A percentile compares a stretch with the other conserved stretches of the same genome.
Evolutionary conservation across 1,140 invertebrate species (phyloP).

Genomic region (Calephelis nemesis): DNA sequence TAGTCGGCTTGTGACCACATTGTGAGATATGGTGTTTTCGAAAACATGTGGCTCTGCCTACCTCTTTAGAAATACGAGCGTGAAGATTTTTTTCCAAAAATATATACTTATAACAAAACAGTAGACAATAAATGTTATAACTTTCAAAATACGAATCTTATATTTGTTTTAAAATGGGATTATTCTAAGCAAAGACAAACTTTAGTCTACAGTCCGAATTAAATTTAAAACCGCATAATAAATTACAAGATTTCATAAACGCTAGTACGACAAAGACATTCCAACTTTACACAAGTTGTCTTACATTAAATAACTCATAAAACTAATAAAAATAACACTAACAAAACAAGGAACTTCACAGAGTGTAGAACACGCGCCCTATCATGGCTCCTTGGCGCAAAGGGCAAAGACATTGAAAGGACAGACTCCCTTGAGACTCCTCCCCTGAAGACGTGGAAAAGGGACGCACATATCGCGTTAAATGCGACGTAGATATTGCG

Average conservation of each 20-base stretch:
- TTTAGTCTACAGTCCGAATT: too few species aligned
- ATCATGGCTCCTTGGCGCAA: constrained; percentile 68
- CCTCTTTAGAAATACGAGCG: too few species aligned
- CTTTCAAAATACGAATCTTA: neutral
- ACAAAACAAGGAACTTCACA: constrained; percentile 47
- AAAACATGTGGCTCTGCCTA: too few species aligned
- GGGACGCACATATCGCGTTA: constrained; percentile 54
- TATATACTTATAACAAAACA: too few species aligned
- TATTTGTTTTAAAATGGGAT: neutral
- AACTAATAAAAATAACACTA: constrained; percentile 24
- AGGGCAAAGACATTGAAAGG: constrained; percentile 79
- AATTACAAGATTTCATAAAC: neutral
- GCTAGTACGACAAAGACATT: neutral
- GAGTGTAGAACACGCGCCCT: constrained; percentile 53
- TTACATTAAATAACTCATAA: constrained; percentile 2
- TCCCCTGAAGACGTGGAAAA: constrained; percentile 70
- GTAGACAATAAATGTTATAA: too few species aligned
- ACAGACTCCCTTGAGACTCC: constrained; percentile 80
- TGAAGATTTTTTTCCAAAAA: too few species aligned
- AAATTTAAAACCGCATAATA: constrained; percentile 9
- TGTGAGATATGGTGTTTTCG: too few species aligned
- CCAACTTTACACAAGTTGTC: neutral
- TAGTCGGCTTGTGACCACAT: too few species aligned
- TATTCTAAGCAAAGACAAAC: too few species aligned
- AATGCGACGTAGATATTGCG: constrained; percentile 37